Conservation (phyloP, 2,888 invertebrate genomes). For the Ichneumoninae sp. region DNA sequence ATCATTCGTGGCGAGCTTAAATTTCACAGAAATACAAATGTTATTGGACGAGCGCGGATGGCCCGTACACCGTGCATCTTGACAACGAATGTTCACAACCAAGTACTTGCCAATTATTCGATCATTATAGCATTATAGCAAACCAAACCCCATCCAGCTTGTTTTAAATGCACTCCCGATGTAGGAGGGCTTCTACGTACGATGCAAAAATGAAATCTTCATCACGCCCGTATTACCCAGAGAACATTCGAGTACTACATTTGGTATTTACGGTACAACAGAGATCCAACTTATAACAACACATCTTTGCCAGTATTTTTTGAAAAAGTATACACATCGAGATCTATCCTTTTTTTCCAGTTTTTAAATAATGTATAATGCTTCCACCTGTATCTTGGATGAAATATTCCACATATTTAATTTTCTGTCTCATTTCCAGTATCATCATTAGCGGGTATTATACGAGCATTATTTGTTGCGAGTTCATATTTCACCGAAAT, state of each 20-base stretch:
- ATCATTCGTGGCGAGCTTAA: neutral
- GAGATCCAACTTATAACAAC: too few species aligned
- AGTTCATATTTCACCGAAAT: neutral
- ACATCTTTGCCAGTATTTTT: neutral
- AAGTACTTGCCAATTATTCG: conserved; percentile 44
- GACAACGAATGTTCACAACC: conserved; percentile 38
- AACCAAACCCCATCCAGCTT: conserved; percentile 18
- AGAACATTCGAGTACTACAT: neutral
- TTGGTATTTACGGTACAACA: too few species aligned
- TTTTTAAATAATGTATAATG: neutral
- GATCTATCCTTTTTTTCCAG: neutral
- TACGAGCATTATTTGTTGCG: neutral
- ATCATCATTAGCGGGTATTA: neutral
- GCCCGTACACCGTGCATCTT: conserved; percentile 15
- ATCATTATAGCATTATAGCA: conserved; percentile 38
- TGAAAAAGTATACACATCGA: neutral
- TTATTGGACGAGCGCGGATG: neutral
- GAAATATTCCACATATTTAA: neutral
- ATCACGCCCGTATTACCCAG: conserved; percentile 1
- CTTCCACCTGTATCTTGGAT: neutral
- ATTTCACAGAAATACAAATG: neutral
- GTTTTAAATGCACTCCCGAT: conserved; percentile 53
- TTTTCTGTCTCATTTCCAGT: neutral
- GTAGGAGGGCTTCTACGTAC: conserved; percentile 5
- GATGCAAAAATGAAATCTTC: conserved; percentile 11